Evolutionary conservation across 2,888 invertebrate species (phyloP), one percentile per base, ranked within the genome.

Genomic region (Protonemura montana): DNA sequence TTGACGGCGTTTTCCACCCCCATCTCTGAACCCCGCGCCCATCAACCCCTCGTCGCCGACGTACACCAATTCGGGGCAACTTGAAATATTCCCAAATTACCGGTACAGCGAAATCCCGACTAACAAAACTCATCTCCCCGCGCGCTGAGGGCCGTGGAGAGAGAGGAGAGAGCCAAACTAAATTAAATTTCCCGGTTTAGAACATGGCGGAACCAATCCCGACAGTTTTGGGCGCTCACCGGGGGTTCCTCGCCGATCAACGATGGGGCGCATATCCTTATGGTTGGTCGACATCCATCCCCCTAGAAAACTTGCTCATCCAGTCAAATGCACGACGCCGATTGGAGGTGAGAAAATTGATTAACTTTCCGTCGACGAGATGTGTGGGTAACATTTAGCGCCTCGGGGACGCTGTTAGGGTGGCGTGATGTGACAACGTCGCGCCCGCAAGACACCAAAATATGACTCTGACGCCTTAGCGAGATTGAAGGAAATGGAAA

Each of bases 181-280:
- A 86, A 87, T 87, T 87, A 86, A 86, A 87, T 87, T 87, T 87
- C 86, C 87, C 87, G 87, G 85, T 85, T 77, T 82, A 87, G 85
- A 87, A 82, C 86, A 84, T 85, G 85, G 87, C 81, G n/a, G 85
- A 41, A 87, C 86, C 41, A 86, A 88, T 88, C 88, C 88, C 88
- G 89, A 89, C n/a, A n/a, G 87, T 88, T 89, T 89, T 88, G 87
- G 87, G 85, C 86, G 87, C 89, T 88, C 87, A 89, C 59, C 59
- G 89, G 89, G 89, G 90, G 90, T 89, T 90, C 90, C 89, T 77
- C 85, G 90, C 90, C 90, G 35, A 21, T 90, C 90, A n/a, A 21
- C 59, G 90, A n/a, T 35, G 35, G 35, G 35, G 35, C 28, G 84
- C 59, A 83, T 16, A 28, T 84, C 76, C 84, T 59, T 84, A 84